phyloP scores from a whole-genome alignment of 2,888 invertebrate genomes.

The Epsilonema sp. region DNA sequence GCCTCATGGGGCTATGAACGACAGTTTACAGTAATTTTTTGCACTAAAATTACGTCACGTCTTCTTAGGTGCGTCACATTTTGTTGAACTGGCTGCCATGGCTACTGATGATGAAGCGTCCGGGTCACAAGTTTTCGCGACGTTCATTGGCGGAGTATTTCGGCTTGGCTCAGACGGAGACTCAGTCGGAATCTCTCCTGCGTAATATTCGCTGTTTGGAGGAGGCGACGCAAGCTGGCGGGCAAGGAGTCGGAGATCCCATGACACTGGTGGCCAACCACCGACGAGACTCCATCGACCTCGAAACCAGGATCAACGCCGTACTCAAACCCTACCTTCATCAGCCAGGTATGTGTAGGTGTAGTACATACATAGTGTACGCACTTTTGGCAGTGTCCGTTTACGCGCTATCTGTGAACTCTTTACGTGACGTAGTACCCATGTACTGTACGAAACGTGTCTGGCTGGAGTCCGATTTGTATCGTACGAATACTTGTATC shows the following conservation, averaged over 20 bases:
- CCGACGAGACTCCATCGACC: background rate
- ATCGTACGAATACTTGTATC: no score
- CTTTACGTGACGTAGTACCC: no score
- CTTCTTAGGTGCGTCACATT: no score
- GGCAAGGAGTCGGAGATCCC: background rate
- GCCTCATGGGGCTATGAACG: no score
- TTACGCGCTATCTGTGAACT: no score
- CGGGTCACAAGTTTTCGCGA: slow-evolving; percentile 6
- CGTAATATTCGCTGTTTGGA: slow-evolving; percentile 2
- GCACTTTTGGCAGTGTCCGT: no score
- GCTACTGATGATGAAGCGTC: slow-evolving; percentile 10
- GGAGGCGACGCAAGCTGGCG: background rate
- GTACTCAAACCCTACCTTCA: background rate
- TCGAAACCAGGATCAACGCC: background rate
- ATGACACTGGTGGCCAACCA: background rate
- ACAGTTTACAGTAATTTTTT: no score
- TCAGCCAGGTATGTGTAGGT: slow-evolving; percentile 7
- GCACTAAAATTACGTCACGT: no score
- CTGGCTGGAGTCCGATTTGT: no score
- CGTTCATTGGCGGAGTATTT: background rate
- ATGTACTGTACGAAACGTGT: no score
- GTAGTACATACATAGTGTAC: no score
- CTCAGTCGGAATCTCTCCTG: slow-evolving; percentile 1
- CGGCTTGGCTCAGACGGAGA: background rate
- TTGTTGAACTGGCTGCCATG: slow-evolving; percentile 10